Evolutionary conservation across 1,140 invertebrate species (phyloP).

Genomic region (Drosophila pachea): DNA sequence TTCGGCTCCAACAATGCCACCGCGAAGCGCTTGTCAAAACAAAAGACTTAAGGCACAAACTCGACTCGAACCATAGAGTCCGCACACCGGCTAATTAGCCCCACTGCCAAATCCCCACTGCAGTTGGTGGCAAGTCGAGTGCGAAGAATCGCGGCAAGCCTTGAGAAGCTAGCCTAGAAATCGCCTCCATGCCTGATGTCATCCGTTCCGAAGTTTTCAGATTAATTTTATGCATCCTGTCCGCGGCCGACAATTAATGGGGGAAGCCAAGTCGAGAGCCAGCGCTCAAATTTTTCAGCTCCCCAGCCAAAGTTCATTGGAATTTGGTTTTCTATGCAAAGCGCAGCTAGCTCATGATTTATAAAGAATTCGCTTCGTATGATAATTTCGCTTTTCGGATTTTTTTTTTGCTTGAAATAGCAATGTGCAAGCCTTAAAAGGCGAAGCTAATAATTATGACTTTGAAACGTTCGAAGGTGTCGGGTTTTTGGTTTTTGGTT

Average conservation of each 20-base stretch:
- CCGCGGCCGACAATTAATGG: slow-evolving; percentile 30
- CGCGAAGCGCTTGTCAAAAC: slow-evolving; percentile 23
- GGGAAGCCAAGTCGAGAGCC: slow-evolving; percentile 19
- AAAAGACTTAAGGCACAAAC: slow-evolving; percentile 16
- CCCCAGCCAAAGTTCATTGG: slow-evolving; percentile 65
- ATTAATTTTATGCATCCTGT: slow-evolving; percentile 29
- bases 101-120: slow-evolving; percentile 16
- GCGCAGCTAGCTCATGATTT: slow-evolving; percentile 62
- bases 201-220: slow-evolving; percentile 30
- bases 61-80: slow-evolving; percentile 9
- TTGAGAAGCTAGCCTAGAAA: slow-evolving; percentile 52
- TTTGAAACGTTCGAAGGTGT: slow-evolving; percentile 46
- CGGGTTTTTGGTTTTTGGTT: slow-evolving; percentile 30
- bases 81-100: slow-evolving; percentile 21
- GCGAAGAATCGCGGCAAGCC: slow-evolving; percentile 20
- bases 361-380: slow-evolving; percentile 57
- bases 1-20: slow-evolving; percentile 22
- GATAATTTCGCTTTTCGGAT: slow-evolving; percentile 18
- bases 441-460: slow-evolving; percentile 70
- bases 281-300: slow-evolving; percentile 10
- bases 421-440: slow-evolving; percentile 53
- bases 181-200: slow-evolving; percentile 23
- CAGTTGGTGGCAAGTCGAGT: slow-evolving; percentile 26
- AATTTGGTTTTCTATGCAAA: slow-evolving; percentile 45
- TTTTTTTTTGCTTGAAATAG: slow-evolving; percentile 35